Conservation (phyloP, 1,140 invertebrate genomes). For the Aricia agestis region DNA sequence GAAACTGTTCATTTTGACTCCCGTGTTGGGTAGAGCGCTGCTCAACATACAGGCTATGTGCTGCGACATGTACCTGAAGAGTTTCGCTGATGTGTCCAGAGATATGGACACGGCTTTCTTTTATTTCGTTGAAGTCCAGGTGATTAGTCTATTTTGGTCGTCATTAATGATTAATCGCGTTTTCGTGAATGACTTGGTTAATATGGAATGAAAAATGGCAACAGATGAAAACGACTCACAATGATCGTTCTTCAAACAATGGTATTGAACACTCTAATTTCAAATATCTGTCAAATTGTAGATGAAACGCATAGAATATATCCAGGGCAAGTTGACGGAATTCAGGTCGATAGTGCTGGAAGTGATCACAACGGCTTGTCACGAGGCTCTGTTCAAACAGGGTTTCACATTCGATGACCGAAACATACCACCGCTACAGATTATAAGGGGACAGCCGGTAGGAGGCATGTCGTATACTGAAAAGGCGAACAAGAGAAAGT, state of each 20-base stretch:
- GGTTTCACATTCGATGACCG: slow-evolving; percentile 85
- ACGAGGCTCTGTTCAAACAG: slow-evolving; percentile 82
- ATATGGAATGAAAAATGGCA: too few species aligned
- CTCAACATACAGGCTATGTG: slow-evolving; percentile 83
- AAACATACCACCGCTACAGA: slow-evolving; percentile 70
- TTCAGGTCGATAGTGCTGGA: slow-evolving; percentile 80
- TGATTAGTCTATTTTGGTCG: slow-evolving; percentile 16
- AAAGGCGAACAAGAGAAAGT: slow-evolving; percentile 86
- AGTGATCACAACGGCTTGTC: slow-evolving; percentile 82
- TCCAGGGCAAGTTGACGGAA: slow-evolving; percentile 75
- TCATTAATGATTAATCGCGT: too few species aligned
- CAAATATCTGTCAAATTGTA: slow-evolving; percentile 20
- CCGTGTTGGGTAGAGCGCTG: slow-evolving; percentile 82
- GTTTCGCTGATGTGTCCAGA: slow-evolving; percentile 76
- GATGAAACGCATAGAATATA: slow-evolving; percentile 76
- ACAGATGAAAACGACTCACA: too few species aligned
- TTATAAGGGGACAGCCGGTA: slow-evolving; percentile 70
- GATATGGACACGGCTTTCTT: slow-evolving; percentile 80
- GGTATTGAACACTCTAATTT: too few species aligned
- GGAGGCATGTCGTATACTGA: slow-evolving; percentile 88
- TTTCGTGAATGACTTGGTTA: too few species aligned
- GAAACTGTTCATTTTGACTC: slow-evolving; percentile 84
- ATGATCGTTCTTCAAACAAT: too few species aligned
- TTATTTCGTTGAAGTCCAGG: slow-evolving; percentile 82
- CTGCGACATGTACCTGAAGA: slow-evolving; percentile 79